Evolutionary conservation across 2,888 invertebrate genomes (phyloP), one percentile per base, ranked within the genome.

Genomic region (Synanthedon myopaeformis): DNA sequence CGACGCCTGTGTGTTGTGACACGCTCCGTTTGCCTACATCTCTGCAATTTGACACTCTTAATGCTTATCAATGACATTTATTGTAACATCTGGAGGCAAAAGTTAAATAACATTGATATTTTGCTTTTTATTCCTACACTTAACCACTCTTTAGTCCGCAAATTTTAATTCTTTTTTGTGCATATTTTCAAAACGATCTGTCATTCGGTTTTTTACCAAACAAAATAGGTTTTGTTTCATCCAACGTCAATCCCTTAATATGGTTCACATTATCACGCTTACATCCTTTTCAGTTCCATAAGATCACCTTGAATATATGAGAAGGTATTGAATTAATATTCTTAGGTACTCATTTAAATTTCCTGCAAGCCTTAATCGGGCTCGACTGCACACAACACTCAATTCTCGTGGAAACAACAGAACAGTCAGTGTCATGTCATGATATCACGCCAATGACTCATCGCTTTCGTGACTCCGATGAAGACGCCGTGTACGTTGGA

Each of bases 1-100:
- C 35, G 61, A 70, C 72, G 73, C 72, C 79, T 73, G 75, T 82
- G 78, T 76, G 79, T 84, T 82, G 82, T 82, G 82, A 82, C 84
- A 82, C 74, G 79, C 73, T 75, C 76, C 72, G 74, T 67, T 75
- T 80, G 73, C 72, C 75, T 71, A 70, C 75, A 75, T 75, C 74
- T 71, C 69, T 66, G 67, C 69, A 66, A 68, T 45, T 45, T 45
- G 45, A 45, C 13, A 45, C 13, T 14, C n/a, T n/a, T 45, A 45
- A n/a, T 8, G 45, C 14, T 45, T 13, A 14, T 14, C 45, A 45
- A 45, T 45, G 2, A 35, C 35, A 45, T 45, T 45, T 35, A 35
- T 35, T 35, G 10, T 35, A 35, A 35, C 35, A 35, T 35, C 35
- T 35, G 35, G 8, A 35, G 10, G 35, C 35, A 8, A 35, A 35